phyloP scores from a whole-genome alignment of 2,888 invertebrate genomes.

The Troglohyphantes excavatus region DNA sequence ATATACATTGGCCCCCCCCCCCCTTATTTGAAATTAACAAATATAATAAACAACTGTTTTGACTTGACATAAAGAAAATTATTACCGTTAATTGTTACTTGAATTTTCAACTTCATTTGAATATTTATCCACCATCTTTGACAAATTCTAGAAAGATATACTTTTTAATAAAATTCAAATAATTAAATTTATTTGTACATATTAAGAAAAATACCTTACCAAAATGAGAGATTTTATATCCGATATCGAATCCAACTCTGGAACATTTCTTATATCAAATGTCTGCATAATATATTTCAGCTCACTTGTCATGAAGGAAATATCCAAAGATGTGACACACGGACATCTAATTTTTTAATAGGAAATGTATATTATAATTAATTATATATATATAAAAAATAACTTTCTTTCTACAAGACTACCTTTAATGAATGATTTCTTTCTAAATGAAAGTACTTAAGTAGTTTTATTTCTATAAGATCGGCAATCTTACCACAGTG shows the following conservation, averaged over 20 bases:
- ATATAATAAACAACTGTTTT: too few relatives aligned
- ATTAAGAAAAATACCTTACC: constrained; percentile 14
- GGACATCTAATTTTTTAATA: constrained; percentile 56
- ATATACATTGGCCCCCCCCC: too few relatives aligned
- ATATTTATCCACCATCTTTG: not conserved
- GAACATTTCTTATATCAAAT: not conserved
- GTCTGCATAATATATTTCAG: not conserved
- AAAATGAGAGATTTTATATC: constrained; percentile 24
- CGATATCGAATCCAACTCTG: not conserved
- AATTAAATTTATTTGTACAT: not conserved
- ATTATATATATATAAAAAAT: too few relatives aligned
- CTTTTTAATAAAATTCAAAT: not conserved
- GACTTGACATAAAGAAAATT: too few relatives aligned
- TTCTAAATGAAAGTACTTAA: too few relatives aligned
- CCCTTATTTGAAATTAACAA: too few relatives aligned
- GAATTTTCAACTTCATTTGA: not conserved
- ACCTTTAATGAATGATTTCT: too few relatives aligned
- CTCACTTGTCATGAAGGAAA: not conserved
- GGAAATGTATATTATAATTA: too few relatives aligned
- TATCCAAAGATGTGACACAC: constrained; percentile 21
- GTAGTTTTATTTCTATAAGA: too few relatives aligned
- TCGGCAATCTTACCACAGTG: too few relatives aligned
- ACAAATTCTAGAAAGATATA: not conserved
- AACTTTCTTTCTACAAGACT: too few relatives aligned
- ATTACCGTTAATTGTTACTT: not conserved